Evolutionary conservation across 2,113 vertebrate genomes (phyloP).

Genomic region (Rhinolophus sinicus): DNA sequence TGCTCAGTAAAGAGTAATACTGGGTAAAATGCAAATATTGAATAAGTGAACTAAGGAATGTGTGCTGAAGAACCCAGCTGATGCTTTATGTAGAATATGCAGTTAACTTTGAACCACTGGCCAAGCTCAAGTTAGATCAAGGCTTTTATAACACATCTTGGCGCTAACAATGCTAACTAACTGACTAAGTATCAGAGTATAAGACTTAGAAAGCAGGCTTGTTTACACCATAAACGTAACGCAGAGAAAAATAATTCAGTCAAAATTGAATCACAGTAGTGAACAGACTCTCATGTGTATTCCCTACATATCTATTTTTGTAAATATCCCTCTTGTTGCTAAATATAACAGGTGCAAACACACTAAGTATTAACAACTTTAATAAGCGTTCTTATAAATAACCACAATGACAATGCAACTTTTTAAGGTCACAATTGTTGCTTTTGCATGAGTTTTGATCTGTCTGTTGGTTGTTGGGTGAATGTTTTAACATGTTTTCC

Average conservation of each 20-base stretch:
- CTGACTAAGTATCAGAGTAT: not conserved
- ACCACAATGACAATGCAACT: not conserved
- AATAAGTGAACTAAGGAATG: not conserved
- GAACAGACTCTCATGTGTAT: not conserved
- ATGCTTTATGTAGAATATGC: not conserved
- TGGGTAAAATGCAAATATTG: not conserved
- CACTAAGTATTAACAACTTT: not conserved
- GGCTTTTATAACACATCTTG: not conserved
- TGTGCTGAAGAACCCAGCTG: not conserved
- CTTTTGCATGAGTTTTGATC: not conserved
- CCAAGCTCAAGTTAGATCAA: not conserved
- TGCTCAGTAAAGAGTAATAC: not conserved
- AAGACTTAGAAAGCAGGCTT: not conserved
- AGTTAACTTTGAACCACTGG: not conserved
- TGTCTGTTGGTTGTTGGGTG: not conserved
- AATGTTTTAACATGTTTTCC: not conserved
- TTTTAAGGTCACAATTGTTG: not conserved
- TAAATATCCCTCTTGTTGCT: not conserved
- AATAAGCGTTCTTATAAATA: not conserved
- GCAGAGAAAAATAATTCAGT: not conserved
- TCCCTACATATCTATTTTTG: not conserved
- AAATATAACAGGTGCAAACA: not conserved
- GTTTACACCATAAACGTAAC: not conserved
- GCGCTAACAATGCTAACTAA: not conserved
- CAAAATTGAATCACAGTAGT: not conserved